Percentiles rank a stretch among this genome's conserved stretches.
Evolutionary conservation across 2,797 vertebrate genomes (phyloP).

Genomic region (Chelon auratus): DNA sequence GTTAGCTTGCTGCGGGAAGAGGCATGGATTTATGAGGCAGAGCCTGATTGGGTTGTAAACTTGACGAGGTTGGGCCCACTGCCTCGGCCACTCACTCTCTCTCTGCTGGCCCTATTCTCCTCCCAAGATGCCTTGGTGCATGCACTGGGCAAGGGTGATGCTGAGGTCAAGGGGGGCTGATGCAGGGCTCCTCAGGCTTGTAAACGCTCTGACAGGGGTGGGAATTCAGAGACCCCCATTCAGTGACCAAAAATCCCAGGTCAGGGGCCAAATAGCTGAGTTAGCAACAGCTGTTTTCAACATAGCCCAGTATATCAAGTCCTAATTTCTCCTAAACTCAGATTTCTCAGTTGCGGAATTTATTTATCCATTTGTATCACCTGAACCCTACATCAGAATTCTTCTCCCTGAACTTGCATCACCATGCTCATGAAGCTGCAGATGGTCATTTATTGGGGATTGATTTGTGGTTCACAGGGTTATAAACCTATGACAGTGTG

Average conservation of each 20-base stretch:
- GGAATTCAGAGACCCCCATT: conserved; percentile 89
- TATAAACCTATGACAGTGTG: conserved; percentile 25
- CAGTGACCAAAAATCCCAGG: conserved; percentile 84
- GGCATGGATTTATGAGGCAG: conserved; percentile 90
- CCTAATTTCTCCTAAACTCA: conserved; percentile 1
- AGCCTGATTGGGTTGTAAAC: conserved; percentile 93
- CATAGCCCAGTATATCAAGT: conserved; percentile 44
- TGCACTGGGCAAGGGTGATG: conserved; percentile 76
- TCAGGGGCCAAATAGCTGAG: conserved; percentile 88
- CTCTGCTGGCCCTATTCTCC: conserved; percentile 72
- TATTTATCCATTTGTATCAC: neutral
- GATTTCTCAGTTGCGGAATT: conserved; percentile 10
- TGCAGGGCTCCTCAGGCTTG: conserved; percentile 84
- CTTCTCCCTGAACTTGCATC: neutral
- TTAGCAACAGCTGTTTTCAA: conserved; percentile 88
- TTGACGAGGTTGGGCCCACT: conserved; percentile 80
- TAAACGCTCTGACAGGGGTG: conserved; percentile 87
- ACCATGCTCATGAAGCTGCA: conserved; percentile 1
- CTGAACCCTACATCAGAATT: neutral
- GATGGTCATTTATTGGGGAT: conserved; percentile 25
- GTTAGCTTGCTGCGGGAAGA: conserved; percentile 87
- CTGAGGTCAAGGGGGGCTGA: conserved; percentile 75
- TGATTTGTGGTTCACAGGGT: conserved; percentile 26
- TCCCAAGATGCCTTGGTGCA: conserved; percentile 83
- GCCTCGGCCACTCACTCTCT: conserved; percentile 63